Base-by-base conservation (phyloP, 2,888 invertebrate genomes). In the Argyresthia goedartella region DNA sequence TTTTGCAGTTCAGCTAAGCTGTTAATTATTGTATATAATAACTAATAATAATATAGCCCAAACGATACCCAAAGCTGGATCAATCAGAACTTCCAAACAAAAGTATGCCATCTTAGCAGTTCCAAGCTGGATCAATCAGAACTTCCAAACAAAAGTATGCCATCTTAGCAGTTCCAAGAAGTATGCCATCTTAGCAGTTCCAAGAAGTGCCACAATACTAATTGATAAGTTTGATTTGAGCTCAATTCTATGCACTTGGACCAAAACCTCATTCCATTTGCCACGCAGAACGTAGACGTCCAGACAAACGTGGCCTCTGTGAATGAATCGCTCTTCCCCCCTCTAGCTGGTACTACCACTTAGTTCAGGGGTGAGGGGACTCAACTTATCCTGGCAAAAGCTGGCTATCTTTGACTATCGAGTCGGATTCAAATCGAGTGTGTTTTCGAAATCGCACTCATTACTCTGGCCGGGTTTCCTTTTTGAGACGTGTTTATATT, bases 401-500 rank as follows among this genome's bases (percentile, higher is more conserved):
- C 25, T 25, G 34, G 56, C 54, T 60, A 67, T 69, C 69, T 71
- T 69, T 71, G 69, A 69, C 68, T 69, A 69, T 66, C 63, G 61
- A 55, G 58, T 64, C 57, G 68, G 50, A 61, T 67, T 63, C 63
- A 60, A 63, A 55, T 60, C 58, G 60, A 59, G 57, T 61, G 59
- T 60, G 59, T 35, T 25, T 46, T 46, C 33, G n/a, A 33, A 46
- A 25, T 48, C n/a, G 13, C 36, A 43, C 48, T 48, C 48, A 16
- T 48, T 48, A 35, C 48, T 15, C 34, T 11, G 46, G n/a, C 11
- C 13, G 44, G 44, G 46, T 46, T 46, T 46, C 1, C 25, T 10
- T 16, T 15, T 11, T n/a, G n/a, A n/a, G 46, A 46, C 10, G 16
- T 44, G 44, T 44, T 44, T 44, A 8, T 13, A 14, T 44, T 16